Evolutionary conservation across 2,797 vertebrate species (phyloP), one percentile per base, ranked within the genome.

Genomic region (Pachyuromys duprasi): DNA sequence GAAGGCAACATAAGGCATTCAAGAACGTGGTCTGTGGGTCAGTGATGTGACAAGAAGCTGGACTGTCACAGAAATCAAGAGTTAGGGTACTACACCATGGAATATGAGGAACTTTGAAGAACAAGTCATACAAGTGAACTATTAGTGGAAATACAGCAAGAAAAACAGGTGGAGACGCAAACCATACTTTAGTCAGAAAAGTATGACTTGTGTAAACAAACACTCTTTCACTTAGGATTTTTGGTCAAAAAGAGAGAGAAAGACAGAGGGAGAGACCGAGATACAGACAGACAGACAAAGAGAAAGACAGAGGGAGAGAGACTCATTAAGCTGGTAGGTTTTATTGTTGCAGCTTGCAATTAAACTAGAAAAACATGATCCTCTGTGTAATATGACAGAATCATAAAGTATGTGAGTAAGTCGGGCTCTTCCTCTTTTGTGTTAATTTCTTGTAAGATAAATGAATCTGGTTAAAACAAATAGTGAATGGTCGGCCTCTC

Each of bases 201-300:
- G 45, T 86, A 86, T 33, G 20, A 67, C 11, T 75, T 87, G 49
- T 6, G 28, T n/a, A n/a, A 92, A 80, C 82, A 55, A 93, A 75
- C 86, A 55, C 18, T 91, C 67, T 90, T 96, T 89, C 31, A 92
- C 63, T 86, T 91, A 83, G n/a, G 8, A 91, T 95, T 87, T n/a
- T 26, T 83, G 63, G 13, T 8, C 63, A 60, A 5, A 5, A 1
- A 62, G 24, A 78, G 24, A 67, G 33, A 24, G 55, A 7, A 9
- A 31, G 57, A 1, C 15, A 63, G 39, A 42, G n/a, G 14, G 13
- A 39, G 7, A 22, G 42, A 33, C 28, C 2, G 17, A 9, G 28
- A 4, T 9, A 33, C 39, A 13, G 28, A n/a, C 18, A 2, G 31
- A 15, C 31, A n/a, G 81, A 55, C 15, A 22, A 8, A 45, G 26